Evolutionary conservation across 2,888 invertebrate genomes (phyloP).

Genomic region (Anorthoa munda): DNA sequence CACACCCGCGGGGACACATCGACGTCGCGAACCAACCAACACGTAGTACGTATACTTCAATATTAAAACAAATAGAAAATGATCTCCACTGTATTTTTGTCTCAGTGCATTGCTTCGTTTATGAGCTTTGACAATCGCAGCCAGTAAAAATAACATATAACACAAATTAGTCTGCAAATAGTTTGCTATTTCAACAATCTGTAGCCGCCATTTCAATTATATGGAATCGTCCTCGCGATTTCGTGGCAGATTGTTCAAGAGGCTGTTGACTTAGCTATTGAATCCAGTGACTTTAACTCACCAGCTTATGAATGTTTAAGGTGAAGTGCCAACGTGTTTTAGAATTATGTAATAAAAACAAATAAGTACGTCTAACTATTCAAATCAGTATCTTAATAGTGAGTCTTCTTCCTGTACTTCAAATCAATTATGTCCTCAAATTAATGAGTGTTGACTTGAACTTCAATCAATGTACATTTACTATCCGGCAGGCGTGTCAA

Average conservation of each 20-base stretch:
- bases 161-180: slow-evolving; percentile 29
- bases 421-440: slow-evolving; percentile 38
- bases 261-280: slow-evolving; percentile 49
- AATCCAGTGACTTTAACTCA: slow-evolving; percentile 20
- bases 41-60: slow-evolving; percentile 84
- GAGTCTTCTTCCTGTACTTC: slow-evolving; percentile 13
- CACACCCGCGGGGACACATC: slow-evolving; percentile 77
- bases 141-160: slow-evolving; percentile 24
- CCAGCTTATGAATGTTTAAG: slow-evolving; percentile 18
- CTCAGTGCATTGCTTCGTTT: slow-evolving; percentile 3
- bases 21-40: slow-evolving; percentile 75
- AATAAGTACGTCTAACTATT: not conserved
- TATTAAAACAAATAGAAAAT: slow-evolving; percentile 10
- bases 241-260: slow-evolving; percentile 37
- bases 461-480: slow-evolving; percentile 65
- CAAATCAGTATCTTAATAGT: slow-evolving; percentile 3
- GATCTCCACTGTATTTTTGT: not conserved
- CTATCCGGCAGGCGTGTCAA: slow-evolving; percentile 50
- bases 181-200: slow-evolving; percentile 17
- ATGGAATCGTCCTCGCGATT: slow-evolving; percentile 27
- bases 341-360: slow-evolving; percentile 5
- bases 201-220: slow-evolving; percentile 16
- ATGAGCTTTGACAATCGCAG: not conserved
- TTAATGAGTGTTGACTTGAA: slow-evolving; percentile 68
- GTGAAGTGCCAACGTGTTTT: not conserved